phyloP scores from a whole-genome alignment of 2,797 vertebrate species.

The Mormyrus proboscirostris region DNA sequence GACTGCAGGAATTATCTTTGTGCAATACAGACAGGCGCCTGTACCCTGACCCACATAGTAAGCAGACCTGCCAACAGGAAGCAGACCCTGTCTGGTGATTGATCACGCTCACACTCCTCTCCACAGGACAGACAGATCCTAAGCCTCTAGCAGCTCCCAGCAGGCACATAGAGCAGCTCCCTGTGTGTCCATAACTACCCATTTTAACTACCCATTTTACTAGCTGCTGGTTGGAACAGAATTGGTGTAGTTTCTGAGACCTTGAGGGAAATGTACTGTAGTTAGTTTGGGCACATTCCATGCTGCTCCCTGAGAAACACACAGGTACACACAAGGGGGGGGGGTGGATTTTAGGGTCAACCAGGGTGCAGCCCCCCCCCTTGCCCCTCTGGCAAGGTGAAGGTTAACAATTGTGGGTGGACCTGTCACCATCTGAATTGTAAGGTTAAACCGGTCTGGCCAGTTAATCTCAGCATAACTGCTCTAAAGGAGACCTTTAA shows the following conservation, averaged over 20 bases:
- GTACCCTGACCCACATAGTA: neutral
- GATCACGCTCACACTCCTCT: neutral
- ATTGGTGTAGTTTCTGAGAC: neutral
- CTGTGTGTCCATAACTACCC: neutral
- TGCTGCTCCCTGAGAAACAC: neutral
- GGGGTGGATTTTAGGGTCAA: too few species aligned
- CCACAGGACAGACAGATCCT: neutral
- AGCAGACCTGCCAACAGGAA: neutral
- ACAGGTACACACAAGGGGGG: neutral
- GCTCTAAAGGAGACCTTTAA: neutral
- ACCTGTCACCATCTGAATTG: neutral
- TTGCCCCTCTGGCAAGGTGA: neutral
- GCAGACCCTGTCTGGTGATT: neutral
- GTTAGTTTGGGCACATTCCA: neutral
- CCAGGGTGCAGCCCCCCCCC: neutral
- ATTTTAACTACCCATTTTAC: neutral
- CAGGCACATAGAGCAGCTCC: neutral
- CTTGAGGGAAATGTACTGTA: neutral
- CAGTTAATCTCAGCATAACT: neutral
- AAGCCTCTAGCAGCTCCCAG: neutral
- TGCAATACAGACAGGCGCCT: neutral
- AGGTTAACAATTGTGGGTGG: neutral
- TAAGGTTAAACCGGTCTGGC: neutral
- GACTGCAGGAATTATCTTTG: neutral
- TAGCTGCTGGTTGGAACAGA: neutral